Evolutionary conservation across 2,113 vertebrate genomes (phyloP), one percentile per base, ranked within the genome.

Genomic region (Ploceus nigricollis): DNA sequence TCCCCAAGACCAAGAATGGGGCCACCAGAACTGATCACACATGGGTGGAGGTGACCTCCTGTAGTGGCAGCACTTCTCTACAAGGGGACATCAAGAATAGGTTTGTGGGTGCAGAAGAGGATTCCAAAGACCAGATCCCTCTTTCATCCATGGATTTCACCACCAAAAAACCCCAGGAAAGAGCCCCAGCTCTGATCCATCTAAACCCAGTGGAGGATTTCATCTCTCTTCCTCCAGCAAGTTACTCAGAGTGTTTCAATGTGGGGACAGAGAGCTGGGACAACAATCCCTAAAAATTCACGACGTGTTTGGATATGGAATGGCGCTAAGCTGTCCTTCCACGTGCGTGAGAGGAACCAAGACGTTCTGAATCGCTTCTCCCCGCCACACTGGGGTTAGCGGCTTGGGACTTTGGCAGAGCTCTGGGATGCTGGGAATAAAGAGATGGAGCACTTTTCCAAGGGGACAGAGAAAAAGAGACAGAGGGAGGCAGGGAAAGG

Each of bases 361-460:
- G 81, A 91, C 92, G 77, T 96, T 95, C 31, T 53, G 65, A 71
- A 68, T 65, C 0, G 13, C 78, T 92, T 94, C 88, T 93, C 79
- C 87, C 64, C 11, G 47, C 51, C 16, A 40, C 88, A 65, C 51
- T 39, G 44, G 93, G 95, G 78, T 76, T 87, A 77, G 90, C 10
- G 2, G 95, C 96, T 96, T 97, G 97, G 98, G 87, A 96, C 95
- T 97, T 98, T 94, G 48, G 17, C 77, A 96, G 90, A 93, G 92
- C 28, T 10, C 66, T 90, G 97, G 97, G 96, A 98, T 94, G 95
- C 91, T 97, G 96, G 96, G 97, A 96, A 97, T 96, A 96, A 96
- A 92, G 94, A 97, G 96, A 96, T 95, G 85, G 96, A 96, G 92
- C 94, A 96, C 95, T 97, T 97, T 98, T 97, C 96, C 97, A 97